Evolutionary conservation across 2,888 invertebrate species (phyloP).

Genomic region (Polyommatus iphigenia): DNA sequence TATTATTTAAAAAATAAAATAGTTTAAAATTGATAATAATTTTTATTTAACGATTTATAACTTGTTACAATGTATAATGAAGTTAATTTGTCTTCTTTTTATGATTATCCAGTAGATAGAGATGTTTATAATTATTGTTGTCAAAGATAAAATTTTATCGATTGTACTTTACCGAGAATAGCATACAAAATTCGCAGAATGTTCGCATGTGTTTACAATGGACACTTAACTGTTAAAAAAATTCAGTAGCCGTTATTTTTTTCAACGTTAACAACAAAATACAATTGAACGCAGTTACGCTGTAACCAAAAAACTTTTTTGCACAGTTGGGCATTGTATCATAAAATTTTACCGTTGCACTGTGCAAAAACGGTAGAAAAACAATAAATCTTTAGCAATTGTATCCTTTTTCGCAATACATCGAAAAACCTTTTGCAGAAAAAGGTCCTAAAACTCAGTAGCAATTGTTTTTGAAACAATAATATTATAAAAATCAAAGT

Average conservation of each 20-base stretch:
- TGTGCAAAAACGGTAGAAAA: not conserved
- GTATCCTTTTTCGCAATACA: not conserved
- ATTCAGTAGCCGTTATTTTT: not conserved
- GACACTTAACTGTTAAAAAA: not conserved
- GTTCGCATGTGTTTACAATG: not conserved
- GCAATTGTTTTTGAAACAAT: not conserved
- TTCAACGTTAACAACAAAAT: not conserved
- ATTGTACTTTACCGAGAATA: not conserved
- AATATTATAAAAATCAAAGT: not conserved
- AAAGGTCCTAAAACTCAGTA: not conserved
- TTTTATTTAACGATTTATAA: not conserved
- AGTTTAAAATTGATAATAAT: too few relatives aligned
- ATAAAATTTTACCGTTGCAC: not conserved
- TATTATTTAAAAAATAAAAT: too few relatives aligned
- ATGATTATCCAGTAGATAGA: too few relatives aligned
- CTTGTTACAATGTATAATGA: not conserved
- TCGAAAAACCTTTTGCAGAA: not conserved
- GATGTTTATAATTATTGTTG: too few relatives aligned
- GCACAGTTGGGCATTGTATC: not conserved
- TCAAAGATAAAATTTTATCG: not conserved
- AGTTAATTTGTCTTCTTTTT: not conserved
- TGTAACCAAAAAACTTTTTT: not conserved
- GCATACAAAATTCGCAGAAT: not conserved
- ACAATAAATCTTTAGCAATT: not conserved
- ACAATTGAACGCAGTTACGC: not conserved